phyloP scores from a whole-genome alignment of 2,113 vertebrate genomes.

The Naja naja region DNA sequence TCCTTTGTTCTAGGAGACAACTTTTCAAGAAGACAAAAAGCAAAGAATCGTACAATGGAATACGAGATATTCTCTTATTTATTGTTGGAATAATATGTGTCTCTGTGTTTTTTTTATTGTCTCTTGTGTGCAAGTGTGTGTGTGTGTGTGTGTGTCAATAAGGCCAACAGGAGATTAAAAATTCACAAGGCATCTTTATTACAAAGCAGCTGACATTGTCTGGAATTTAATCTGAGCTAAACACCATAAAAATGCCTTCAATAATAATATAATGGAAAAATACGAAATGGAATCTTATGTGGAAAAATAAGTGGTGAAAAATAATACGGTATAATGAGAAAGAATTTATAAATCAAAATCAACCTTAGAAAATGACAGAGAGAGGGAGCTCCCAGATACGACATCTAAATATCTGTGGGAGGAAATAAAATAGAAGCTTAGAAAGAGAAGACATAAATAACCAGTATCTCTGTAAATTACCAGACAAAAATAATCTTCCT shows the following conservation, averaged over 20 bases:
- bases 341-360: not conserved
- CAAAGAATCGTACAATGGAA: not conserved
- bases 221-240: not conserved
- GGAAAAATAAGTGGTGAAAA: not conserved
- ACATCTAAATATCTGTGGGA: not conserved
- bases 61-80: not conserved
- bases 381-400: not conserved
- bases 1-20: too few relatives aligned
- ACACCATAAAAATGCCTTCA: slow-evolving; percentile 1
- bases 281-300: not conserved
- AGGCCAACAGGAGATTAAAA: not conserved
- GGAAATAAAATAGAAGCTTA: not conserved
- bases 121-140: too few relatives aligned
- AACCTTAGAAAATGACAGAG: not conserved
- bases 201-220: not conserved
- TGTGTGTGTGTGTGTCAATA: not conserved
- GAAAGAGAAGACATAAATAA: not conserved
- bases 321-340: not conserved
- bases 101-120: too few relatives aligned
- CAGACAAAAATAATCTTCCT: not conserved
- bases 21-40: not conserved
- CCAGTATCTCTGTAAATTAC: not conserved
- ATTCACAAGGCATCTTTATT: slow-evolving; percentile 19
- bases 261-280: not conserved
- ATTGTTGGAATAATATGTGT: not conserved